Conservation (phyloP, 2,888 invertebrate species). For the Azorinus chamasolen region DNA sequence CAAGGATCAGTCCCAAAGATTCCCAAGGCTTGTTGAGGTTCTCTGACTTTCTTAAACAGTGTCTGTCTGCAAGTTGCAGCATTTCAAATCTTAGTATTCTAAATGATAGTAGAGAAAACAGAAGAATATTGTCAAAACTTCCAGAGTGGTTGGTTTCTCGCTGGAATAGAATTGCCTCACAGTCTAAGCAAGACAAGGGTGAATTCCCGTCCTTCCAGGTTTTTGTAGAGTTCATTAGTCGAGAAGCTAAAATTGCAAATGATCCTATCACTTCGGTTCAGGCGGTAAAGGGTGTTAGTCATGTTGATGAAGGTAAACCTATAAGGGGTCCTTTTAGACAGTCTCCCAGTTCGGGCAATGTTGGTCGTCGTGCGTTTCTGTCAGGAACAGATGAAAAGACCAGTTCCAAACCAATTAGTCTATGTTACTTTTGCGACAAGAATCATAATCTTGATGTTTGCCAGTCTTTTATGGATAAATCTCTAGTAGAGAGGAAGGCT, state of each 20-base stretch:
- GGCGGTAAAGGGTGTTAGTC: not conserved
- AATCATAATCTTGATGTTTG: not conserved
- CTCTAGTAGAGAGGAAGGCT: not conserved
- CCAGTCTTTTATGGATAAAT: not conserved
- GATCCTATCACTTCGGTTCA: not conserved
- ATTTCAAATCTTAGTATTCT: no score
- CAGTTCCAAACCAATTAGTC: not conserved
- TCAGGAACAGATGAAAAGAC: not conserved
- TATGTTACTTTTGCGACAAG: not conserved
- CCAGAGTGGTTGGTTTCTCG: conserved; percentile 3
- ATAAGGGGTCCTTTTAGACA: no score
- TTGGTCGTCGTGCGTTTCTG: no score
- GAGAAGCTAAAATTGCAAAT: conserved; percentile 8
- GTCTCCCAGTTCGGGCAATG: not conserved
- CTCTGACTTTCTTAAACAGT: not conserved
- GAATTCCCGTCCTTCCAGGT: conserved; percentile 2
- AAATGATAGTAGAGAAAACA: not conserved
- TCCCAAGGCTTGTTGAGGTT: not conserved
- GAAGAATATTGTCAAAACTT: conserved; percentile 4
- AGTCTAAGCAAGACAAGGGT: not conserved
- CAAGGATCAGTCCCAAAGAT: conserved; percentile 35
- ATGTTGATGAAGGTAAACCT: no score
- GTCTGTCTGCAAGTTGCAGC: not conserved
- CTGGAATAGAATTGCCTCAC: not conserved
- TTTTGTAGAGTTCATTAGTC: no score